Evolutionary conservation across 2,888 invertebrate species (phyloP).

Genomic region (Syrphus vitripennis): DNA sequence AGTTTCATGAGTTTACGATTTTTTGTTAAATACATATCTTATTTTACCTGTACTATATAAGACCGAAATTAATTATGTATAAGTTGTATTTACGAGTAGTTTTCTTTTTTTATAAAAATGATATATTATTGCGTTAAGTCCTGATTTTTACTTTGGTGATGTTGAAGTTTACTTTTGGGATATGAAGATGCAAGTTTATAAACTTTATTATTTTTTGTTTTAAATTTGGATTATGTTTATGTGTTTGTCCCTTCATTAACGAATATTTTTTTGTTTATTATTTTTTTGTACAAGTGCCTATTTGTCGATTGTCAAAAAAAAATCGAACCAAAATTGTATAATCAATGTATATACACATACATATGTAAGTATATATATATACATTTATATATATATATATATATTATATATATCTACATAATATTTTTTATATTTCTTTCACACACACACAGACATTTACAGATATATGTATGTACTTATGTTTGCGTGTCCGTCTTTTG

Average conservation of each 20-base stretch:
- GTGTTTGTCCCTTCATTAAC: not conserved
- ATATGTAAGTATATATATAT: slow-evolving; percentile 53
- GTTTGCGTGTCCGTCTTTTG: not conserved
- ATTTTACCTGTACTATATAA: too few relatives aligned
- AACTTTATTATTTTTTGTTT: slow-evolving; percentile 74
- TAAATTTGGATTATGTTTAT: not conserved
- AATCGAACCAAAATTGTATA: slow-evolving; percentile 77
- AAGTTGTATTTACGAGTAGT: too few relatives aligned
- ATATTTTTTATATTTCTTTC: not conserved
- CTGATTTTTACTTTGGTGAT: slow-evolving; percentile 56
- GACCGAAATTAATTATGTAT: not conserved
- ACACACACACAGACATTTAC: slow-evolving; percentile 57
- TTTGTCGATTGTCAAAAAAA: slow-evolving; percentile 82
- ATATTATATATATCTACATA: not conserved
- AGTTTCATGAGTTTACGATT: too few relatives aligned
- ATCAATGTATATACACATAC: slow-evolving; percentile 76
- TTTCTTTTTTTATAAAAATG: not conserved
- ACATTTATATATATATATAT: slow-evolving; percentile 50
- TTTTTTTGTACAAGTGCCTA: slow-evolving; percentile 80
- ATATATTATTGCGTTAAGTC: not conserved
- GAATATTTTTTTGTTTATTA: not conserved
- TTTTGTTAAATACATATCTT: too few relatives aligned
- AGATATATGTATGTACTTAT: slow-evolving; percentile 36
- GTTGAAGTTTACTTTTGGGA: slow-evolving; percentile 65
- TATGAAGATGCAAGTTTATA: slow-evolving; percentile 37